phyloP scores from a whole-genome alignment of 1,140 invertebrate species.

The Drosophila kohkoa region DNA sequence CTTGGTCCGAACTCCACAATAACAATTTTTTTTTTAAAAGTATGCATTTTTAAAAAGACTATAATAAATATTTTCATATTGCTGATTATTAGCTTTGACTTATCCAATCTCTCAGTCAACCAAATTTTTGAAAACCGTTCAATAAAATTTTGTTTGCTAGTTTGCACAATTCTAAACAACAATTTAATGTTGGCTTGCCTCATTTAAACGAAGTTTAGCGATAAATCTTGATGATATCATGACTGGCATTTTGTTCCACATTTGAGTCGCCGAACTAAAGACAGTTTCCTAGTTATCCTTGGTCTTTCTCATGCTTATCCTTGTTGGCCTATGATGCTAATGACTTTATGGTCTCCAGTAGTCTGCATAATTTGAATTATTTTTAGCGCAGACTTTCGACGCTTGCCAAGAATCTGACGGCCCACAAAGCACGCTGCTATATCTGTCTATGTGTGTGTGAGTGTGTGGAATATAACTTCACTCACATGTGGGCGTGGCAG shows the following conservation, averaged over 20 bases:
- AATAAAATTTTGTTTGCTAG: background rate
- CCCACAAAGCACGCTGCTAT: slow-evolving; percentile 23
- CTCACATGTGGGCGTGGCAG: slow-evolving; percentile 22
- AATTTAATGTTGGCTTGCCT: background rate
- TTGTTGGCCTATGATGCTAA: slow-evolving; percentile 50
- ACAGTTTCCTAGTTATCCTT: slow-evolving; percentile 8
- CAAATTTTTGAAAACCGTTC: background rate
- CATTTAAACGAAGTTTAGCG: slow-evolving; percentile 1
- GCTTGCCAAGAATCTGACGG: slow-evolving; percentile 50
- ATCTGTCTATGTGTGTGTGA: slow-evolving; percentile 7
- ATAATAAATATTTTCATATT: too few species aligned
- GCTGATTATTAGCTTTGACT: too few species aligned
- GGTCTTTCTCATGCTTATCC: slow-evolving; percentile 6
- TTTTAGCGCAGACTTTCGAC: slow-evolving; percentile 31
- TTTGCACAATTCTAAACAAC: background rate
- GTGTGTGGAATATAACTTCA: background rate
- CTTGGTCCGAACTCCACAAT: too few species aligned
- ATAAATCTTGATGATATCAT: slow-evolving; percentile 14
- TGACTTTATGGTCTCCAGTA: slow-evolving; percentile 64
- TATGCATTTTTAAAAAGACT: too few species aligned
- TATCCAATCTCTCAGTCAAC: background rate
- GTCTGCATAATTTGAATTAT: slow-evolving; percentile 72
- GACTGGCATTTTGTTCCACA: slow-evolving; percentile 2
- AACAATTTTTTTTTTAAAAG: too few species aligned
- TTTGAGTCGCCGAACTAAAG: slow-evolving; percentile 8